Percentiles rank a stretch among this genome's conserved stretches.
These are phyloP conservation scores for Malurus elegans DNA, from an alignment of 2,113 vertebrate genomes.

Conservation along the genomic window DNA sequence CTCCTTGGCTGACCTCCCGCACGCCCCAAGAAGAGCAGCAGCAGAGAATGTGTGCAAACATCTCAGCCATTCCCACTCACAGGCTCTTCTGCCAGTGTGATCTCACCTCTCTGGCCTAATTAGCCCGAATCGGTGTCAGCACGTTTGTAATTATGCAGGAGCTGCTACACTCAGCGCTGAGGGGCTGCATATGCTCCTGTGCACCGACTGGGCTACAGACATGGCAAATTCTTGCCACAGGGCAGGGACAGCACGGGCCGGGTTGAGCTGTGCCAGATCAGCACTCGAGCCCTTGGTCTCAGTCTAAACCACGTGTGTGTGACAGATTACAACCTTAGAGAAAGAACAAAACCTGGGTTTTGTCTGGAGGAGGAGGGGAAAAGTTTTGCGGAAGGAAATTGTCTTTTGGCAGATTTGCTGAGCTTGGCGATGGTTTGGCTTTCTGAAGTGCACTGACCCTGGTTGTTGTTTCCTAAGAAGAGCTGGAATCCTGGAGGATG, in stretches of 20 bases:
- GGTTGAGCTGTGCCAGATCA: neutral
- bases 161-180: neutral
- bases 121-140: neutral
- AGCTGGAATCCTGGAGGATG: neutral
- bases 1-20: neutral
- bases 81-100: neutral
- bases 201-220: fast-evolving
- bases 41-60: neutral
- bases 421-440: neutral
- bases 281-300: neutral
- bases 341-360: neutral
- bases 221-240: neutral
- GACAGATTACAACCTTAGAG: neutral
- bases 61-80: neutral
- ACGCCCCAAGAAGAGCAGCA: neutral
- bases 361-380: fast-evolving
- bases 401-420: neutral
- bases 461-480: neutral
- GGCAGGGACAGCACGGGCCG: neutral
- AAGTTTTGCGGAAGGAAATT: neutral
- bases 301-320: fast-evolving
- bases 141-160: neutral
- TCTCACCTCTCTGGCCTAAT: neutral
- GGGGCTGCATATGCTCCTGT: neutral
- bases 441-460: neutral